phyloP scores from a whole-genome alignment of 1,140 invertebrate genomes.

The Drosophila sechellia region DNA sequence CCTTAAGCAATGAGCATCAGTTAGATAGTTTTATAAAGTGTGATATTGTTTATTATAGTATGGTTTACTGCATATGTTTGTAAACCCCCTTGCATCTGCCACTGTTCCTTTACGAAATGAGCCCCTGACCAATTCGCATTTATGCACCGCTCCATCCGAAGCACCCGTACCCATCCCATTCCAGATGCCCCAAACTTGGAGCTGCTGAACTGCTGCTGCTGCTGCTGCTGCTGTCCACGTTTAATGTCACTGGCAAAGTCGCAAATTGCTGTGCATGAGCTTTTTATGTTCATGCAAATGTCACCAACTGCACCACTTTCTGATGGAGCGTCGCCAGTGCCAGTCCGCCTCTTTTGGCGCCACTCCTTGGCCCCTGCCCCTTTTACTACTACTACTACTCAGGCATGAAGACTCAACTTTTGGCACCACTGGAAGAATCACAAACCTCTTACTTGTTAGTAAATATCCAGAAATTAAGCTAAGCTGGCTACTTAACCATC shows the following conservation, averaged over 20 bases:
- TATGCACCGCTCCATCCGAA: neutral
- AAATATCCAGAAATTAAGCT: neutral
- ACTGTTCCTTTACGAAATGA: constrained; percentile 17
- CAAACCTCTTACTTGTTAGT: too few species aligned
- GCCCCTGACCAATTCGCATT: constrained; percentile 13
- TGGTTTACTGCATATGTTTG: neutral
- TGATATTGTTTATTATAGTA: neutral
- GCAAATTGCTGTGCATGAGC: constrained; percentile 83
- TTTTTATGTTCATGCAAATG: constrained; percentile 84
- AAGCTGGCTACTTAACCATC: neutral
- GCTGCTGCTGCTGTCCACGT: constrained; percentile 70
- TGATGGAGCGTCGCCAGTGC: constrained; percentile 57
- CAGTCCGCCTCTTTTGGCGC: constrained; percentile 10
- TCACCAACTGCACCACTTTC: constrained; percentile 72
- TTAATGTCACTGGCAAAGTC: constrained; percentile 83
- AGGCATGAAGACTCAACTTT: constrained; percentile 41
- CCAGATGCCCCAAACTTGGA: constrained; percentile 28
- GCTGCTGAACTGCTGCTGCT: constrained; percentile 31
- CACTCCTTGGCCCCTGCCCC: neutral
- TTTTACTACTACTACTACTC: constrained; percentile 3
- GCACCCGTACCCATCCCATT: constrained; percentile 1
- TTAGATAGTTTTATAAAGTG: too few species aligned
- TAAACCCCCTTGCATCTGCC: neutral
- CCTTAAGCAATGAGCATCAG: too few species aligned
- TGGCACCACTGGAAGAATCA: constrained; percentile 12